Conservation (phyloP, 1,140 invertebrate genomes). For the Euschistus heros region DNA sequence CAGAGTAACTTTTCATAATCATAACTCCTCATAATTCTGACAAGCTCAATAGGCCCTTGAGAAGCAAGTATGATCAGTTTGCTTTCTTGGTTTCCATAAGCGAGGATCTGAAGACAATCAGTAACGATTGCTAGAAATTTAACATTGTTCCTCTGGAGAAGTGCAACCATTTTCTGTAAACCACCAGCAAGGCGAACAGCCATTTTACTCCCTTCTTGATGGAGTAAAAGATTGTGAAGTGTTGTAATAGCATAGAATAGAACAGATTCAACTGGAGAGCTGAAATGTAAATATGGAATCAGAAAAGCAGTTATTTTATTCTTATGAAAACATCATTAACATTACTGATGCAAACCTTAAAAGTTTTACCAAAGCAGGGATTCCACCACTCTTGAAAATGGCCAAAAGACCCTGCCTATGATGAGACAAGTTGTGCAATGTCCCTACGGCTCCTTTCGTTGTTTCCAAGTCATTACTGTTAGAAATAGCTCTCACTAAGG, state of each 20-base stretch:
- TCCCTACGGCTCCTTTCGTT: constrained; percentile 88
- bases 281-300: constrained; percentile 22
- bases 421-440: constrained; percentile 93
- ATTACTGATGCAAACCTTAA: constrained; percentile 41
- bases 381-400: constrained; percentile 97
- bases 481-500: constrained; percentile 86
- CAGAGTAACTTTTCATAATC: constrained; percentile 97
- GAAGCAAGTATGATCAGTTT: constrained; percentile 95
- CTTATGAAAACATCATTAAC: background rate
- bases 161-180: constrained; percentile 94
- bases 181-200: constrained; percentile 92
- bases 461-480: constrained; percentile 94
- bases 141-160: constrained; percentile 90
- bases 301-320: background rate
- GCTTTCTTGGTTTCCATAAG: constrained; percentile 97
- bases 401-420: constrained; percentile 91
- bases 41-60: constrained; percentile 90
- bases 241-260: constrained; percentile 98
- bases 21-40: constrained; percentile 93
- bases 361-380: constrained; percentile 91
- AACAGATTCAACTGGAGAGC: constrained; percentile 91
- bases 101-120: constrained; percentile 95
- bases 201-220: constrained; percentile 97
- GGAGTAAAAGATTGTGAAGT: constrained; percentile 89
- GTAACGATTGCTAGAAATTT: constrained; percentile 98